These are phyloP conservation scores for Conger conger DNA, from an alignment of 2,113 vertebrate genomes.

Conservation along the genomic window DNA sequence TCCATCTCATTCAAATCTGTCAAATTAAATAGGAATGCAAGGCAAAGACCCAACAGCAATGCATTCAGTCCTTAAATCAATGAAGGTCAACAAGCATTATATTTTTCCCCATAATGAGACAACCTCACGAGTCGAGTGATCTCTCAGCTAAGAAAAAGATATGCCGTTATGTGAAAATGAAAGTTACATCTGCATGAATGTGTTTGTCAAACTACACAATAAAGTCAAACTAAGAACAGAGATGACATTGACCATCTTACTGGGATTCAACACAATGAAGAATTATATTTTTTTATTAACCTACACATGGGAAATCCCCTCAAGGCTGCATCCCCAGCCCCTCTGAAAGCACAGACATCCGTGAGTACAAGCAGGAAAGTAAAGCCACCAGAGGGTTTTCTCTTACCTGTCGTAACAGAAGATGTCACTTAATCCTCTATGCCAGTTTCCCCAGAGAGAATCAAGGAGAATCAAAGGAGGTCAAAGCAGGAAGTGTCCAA, in stretches of 20 bases:
- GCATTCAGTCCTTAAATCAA: not conserved
- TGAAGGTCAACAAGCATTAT: not conserved
- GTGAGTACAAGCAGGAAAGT: not conserved
- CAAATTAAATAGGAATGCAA: not conserved
- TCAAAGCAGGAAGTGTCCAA: not conserved
- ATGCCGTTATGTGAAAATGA: not conserved
- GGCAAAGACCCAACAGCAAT: not conserved
- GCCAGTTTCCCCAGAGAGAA: conserved; percentile 1
- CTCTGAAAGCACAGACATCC: not conserved
- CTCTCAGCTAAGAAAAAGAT: not conserved
- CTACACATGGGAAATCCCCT: not conserved
- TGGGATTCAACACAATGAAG: not conserved
- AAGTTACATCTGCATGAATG: not conserved
- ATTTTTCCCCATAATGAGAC: not conserved
- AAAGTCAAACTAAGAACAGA: not conserved
- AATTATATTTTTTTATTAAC: not conserved
- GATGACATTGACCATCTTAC: not conserved
- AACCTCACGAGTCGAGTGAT: not conserved
- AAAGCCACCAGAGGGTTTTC: conserved; percentile 5
- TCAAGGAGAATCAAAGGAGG: not conserved
- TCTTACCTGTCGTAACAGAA: not conserved
- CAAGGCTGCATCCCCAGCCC: not conserved
- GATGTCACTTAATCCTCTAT: not conserved
- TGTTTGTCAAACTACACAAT: too few relatives aligned
- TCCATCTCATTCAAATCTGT: not conserved